phyloP scores from a whole-genome alignment of 2,888 invertebrate genomes.

The Crepidodera aurea region DNA sequence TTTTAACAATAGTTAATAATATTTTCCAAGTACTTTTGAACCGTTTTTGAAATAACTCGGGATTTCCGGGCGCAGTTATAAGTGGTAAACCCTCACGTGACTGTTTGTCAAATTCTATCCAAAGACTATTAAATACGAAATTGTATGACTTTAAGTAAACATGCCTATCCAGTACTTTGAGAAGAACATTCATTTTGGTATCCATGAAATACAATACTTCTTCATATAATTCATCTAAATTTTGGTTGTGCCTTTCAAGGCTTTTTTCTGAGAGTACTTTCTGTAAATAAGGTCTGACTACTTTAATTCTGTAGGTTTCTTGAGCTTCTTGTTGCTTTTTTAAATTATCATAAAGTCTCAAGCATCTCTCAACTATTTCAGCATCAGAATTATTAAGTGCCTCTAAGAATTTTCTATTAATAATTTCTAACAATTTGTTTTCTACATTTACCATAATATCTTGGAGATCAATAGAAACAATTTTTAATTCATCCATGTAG shows the following conservation, averaged over 20 bases:
- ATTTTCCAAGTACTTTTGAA: slow-evolving; percentile 83
- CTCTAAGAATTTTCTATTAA: slow-evolving; percentile 62
- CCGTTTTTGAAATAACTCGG: slow-evolving; percentile 84
- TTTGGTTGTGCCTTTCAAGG: slow-evolving; percentile 65
- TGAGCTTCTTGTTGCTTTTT: slow-evolving; percentile 77
- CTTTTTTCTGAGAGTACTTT: slow-evolving; percentile 75
- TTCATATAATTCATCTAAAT: slow-evolving; percentile 75
- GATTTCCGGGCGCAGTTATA: slow-evolving; percentile 93
- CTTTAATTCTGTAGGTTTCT: slow-evolving; percentile 71
- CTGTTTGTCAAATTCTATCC: slow-evolving; percentile 85
- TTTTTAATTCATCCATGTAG: slow-evolving; percentile 57
- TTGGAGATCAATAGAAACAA: slow-evolving; percentile 50
- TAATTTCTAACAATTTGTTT: slow-evolving; percentile 52
- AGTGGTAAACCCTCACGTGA: slow-evolving; percentile 81
- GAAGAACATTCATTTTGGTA: slow-evolving; percentile 68
- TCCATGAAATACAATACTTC: slow-evolving; percentile 77
- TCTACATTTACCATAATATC: slow-evolving; percentile 53
- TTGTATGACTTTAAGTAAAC: slow-evolving; percentile 70
- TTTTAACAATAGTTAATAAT: slow-evolving; percentile 73
- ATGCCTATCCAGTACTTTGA: slow-evolving; percentile 50
- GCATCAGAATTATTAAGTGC: slow-evolving; percentile 66
- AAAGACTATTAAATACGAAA: slow-evolving; percentile 85
- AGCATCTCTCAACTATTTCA: slow-evolving; percentile 67
- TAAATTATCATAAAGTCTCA: slow-evolving; percentile 67
- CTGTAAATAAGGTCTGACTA: slow-evolving; percentile 73